Conservation (phyloP, 2,113 vertebrate genomes). For the Bambusicola thoracicus region DNA sequence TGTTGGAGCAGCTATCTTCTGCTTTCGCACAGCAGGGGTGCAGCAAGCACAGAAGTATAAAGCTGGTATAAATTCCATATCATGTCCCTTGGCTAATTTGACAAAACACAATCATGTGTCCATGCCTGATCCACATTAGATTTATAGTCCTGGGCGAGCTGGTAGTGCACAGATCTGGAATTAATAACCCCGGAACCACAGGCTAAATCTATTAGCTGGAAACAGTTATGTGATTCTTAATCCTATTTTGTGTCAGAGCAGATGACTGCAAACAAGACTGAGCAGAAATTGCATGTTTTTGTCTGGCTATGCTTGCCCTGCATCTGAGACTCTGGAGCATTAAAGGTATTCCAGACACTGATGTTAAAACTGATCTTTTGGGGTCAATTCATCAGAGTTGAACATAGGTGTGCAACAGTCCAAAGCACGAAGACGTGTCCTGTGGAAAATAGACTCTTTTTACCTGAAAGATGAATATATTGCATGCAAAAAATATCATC, state of each 20-base stretch:
- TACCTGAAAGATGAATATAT: not conserved
- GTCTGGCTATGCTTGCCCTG: not conserved
- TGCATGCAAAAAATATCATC: not conserved
- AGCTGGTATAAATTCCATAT: conserved; percentile 68
- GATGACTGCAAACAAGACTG: conserved; percentile 43
- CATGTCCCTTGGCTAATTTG: conserved; percentile 69
- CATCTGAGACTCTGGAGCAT: not conserved
- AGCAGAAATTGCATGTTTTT: conserved; percentile 19
- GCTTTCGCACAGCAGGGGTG: conserved; percentile 47
- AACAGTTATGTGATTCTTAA: conserved; percentile 64
- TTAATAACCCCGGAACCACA: conserved; percentile 66
- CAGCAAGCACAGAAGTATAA: conserved; percentile 55
- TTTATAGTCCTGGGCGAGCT: conserved; percentile 64
- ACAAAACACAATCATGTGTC: conserved; percentile 74
- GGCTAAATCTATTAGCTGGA: conserved; percentile 68
- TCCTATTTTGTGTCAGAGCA: conserved; percentile 65
- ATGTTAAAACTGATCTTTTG: not conserved
- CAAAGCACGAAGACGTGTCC: not conserved
- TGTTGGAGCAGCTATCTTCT: conserved; percentile 45
- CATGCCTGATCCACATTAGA: conserved; percentile 65
- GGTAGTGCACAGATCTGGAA: conserved; percentile 63
- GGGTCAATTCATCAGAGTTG: not conserved
- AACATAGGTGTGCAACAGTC: not conserved
- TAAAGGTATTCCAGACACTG: not conserved
- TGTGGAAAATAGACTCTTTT: not conserved